phyloP scores from a whole-genome alignment of 2,797 vertebrate species.

The Sebastes minor region DNA sequence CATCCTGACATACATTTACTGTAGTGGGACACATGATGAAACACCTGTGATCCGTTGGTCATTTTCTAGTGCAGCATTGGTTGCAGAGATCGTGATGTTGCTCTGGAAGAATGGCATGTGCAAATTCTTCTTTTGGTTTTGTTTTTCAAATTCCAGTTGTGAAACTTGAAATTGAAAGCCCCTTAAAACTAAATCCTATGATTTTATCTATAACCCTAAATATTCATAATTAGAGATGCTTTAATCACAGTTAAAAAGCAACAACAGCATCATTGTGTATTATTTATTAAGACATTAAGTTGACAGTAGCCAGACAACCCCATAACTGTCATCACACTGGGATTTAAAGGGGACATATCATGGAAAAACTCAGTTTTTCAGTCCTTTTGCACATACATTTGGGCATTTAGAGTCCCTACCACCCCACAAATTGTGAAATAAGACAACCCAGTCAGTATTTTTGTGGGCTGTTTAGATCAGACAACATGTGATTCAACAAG shows the following conservation, averaged over 20 bases:
- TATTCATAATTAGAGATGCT: not conserved
- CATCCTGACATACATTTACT: not conserved
- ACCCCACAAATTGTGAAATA: no score
- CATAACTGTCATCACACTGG: not conserved
- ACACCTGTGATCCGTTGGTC: fast-evolving
- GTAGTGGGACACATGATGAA: not conserved
- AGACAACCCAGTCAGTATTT: no score
- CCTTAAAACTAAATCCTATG: not conserved
- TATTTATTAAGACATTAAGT: not conserved
- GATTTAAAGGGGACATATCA: no score
- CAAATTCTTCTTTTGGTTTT: not conserved
- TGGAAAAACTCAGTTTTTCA: no score
- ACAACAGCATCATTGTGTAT: not conserved
- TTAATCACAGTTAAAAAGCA: not conserved
- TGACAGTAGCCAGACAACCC: not conserved
- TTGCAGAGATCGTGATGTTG: not conserved
- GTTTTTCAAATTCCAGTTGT: not conserved
- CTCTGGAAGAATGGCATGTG: not conserved
- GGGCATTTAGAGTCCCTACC: no score
- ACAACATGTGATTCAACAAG: no score
- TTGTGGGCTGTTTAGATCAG: no score
- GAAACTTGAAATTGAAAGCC: not conserved
- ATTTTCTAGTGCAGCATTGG: not conserved
- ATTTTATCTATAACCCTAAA: not conserved
- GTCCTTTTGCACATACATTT: no score